Base-by-base conservation (phyloP, 2,797 vertebrate species). In the Poeciliopsis gracilis region DNA sequence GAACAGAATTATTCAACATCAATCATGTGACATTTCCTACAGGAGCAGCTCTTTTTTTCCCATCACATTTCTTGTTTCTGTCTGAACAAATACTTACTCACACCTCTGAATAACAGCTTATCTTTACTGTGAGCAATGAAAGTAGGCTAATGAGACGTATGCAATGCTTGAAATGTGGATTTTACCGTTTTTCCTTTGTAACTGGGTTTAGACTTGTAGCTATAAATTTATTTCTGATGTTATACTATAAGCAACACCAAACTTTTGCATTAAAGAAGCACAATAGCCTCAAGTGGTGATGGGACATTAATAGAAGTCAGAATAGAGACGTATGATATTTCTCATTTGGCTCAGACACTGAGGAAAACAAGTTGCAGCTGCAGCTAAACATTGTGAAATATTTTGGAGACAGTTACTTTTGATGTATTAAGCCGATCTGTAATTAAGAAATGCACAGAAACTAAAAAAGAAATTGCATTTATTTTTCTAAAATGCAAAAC, bases 11-110 rank as follows among this genome's bases (percentile, higher is more conserved):
- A 55, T 46, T 85, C 59, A 1, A 47, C 16, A 13, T 41, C 33
- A 41, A 1, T 73, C 82, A 53, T 77, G 72, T 75, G 73, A 12
- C 63, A 11, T 81, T 84, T 69, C 61, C 59, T 73, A 7, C 38
- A 51, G 69, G 45, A 83, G 77, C 57, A 49, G 69, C 45, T 41
- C 12, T 78, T 66, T 55, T 55, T 55, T 55, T n/a, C 5, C 36
- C 9, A 55, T 57, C 5, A 28, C 75, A 33, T 77, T 63, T 81
- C 33, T n/a, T 75, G 66, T 30, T 46, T 66, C 63, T 80, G 63
- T 75, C 74, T 77, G 66, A 81, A 87, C 84, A 59, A 82, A 82
- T 88, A 83, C 88, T 88, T 30, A 73, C 46, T 86, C 41, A 79
- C 84, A 86, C 87, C 23, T 78, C 63, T 87, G 84, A 76, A 84